Conservation (phyloP, 2,888 invertebrate species). For the Xylophagus ater region DNA sequence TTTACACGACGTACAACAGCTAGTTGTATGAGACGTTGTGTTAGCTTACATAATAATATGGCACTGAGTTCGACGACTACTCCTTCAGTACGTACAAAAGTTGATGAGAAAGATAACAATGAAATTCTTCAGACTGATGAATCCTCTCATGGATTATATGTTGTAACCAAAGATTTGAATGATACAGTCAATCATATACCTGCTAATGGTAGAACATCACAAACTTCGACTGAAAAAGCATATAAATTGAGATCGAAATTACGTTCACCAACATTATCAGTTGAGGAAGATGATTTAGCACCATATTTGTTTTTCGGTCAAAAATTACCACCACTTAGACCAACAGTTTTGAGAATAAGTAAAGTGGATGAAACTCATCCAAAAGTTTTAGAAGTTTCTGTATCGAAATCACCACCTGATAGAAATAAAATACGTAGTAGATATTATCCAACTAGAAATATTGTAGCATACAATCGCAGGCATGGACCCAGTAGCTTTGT, state of each 20-base stretch:
- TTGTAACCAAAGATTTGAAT: constrained; percentile 36
- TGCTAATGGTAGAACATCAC: constrained; percentile 23
- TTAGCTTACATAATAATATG: constrained; percentile 28
- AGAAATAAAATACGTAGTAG: constrained; percentile 19
- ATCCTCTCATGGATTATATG: constrained; percentile 36
- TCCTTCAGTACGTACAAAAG: constrained; percentile 18
- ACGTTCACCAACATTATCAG: constrained; percentile 17
- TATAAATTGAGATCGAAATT: constrained; percentile 24
- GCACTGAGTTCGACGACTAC: constrained; percentile 18
- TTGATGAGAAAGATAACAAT: constrained; percentile 32
- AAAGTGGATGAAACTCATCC: constrained; percentile 43
- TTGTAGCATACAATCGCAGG: constrained; percentile 21
- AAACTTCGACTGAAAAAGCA: constrained; percentile 15
- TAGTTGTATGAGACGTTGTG: constrained; percentile 37
- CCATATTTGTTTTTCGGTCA: constrained; percentile 62
- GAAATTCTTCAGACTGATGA: constrained; percentile 39
- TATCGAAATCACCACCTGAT: constrained; percentile 36
- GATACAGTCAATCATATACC: constrained; percentile 34
- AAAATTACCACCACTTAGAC: constrained; percentile 43
- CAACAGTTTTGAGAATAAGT: constrained; percentile 35
- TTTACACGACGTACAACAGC: constrained; percentile 37
- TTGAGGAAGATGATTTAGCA: constrained; percentile 45
- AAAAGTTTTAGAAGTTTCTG: constrained; percentile 49
- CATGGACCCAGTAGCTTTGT: constrained; percentile 28
- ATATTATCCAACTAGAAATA: constrained; percentile 18